Base-by-base conservation (phyloP, 2,888 invertebrate species). In the Rhorus exstirpatorius region DNA sequence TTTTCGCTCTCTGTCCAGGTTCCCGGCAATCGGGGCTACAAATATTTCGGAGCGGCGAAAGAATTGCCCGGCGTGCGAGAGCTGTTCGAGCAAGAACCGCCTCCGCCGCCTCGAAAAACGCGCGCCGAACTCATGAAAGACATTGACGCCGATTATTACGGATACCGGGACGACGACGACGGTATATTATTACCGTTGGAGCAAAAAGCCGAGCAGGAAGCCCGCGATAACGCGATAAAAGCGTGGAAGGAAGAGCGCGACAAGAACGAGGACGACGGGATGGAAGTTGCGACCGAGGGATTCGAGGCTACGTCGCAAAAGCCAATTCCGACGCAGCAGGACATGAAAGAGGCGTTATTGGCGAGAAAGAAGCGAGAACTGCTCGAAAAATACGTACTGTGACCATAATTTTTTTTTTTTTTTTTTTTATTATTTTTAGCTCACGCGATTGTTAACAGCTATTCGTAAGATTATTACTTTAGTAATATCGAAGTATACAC, bases 111-210 rank as follows among this genome's bases (percentile, higher is more conserved):
- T 12, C 95, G 98, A 24, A 98, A 98, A 93, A 98, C 98, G 0
- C 95, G 99, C 70, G 98, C 97, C 0, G 99, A 99, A 92, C 94
- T 99, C 67, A 99, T 99, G 99, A 97, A 98, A 87, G 97, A 99
- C 91, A 98, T 99, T 46, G 99, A 99, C 93, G 99, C 99, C 0
- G 98, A 99, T 93, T 99, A 99, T 94, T 99, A 99, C 93, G 99
- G 99, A 0, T 99, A 99, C 93, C 94, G 99, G 88, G 99, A 99
- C 93, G 99, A 99, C 89, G 99, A 99, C 90, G 99, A 99, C 93
- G 99, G 99, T 0, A 95, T 99, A 68, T 94, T 99, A 55, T 94
- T 97, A 83, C 99, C 99, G 0, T 91, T 98, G 2, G 99, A 99
- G 93, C 94, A 95, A 86, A 95, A 95, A 81, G 96, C 96, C 38